Base-by-base conservation (phyloP, 2,113 vertebrate species). In the Synodontis membranacea region DNA sequence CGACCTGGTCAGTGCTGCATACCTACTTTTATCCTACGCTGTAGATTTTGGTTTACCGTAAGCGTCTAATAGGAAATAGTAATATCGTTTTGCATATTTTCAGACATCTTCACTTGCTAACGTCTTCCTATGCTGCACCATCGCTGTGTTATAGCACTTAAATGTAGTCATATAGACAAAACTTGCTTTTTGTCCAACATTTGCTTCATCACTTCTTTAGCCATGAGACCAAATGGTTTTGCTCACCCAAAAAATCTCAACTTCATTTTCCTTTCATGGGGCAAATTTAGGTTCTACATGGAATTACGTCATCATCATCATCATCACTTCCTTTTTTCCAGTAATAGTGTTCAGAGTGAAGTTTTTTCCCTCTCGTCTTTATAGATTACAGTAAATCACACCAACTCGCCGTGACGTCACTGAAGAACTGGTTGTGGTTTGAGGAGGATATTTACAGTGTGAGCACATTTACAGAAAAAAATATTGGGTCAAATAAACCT, bases 311-410 rank as follows among this genome's bases (percentile, higher is more conserved):
- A 2, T 37, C 50, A 23, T 56, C 76, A 5, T 80, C 76, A 11
- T 79, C 50, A 5, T 37, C 17, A 31, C n/a, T 52, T 54, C 25
- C 78, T 39, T 58, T 56, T 39, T 80, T 80, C 78, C 78, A 80
- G 78, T 37, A 80, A 80, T 10, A 79, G 10, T 58, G 21, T 37
- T 80, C 19, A 9, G 15, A n/a, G 74, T 76, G 42, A 50, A 31
- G 21, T 44, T 78, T 50, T 50, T 21, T 21, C 15, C 48, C n/a
- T 12, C 17, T 4, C 34, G 6, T 25, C 52, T 79, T 56, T 58
- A 80, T 80, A 58, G 50, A 80, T 80, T 80, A 56, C 78, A 14
- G 50, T 39, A 80, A 39, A 56, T 56, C 42, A 14, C 23, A 25
- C 52, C 19, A 54, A 78, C 74, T 78, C 3, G 14, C 12, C 10